Base-by-base conservation (phyloP, 2,113 vertebrate species). In the Physeter macrocephalus region DNA sequence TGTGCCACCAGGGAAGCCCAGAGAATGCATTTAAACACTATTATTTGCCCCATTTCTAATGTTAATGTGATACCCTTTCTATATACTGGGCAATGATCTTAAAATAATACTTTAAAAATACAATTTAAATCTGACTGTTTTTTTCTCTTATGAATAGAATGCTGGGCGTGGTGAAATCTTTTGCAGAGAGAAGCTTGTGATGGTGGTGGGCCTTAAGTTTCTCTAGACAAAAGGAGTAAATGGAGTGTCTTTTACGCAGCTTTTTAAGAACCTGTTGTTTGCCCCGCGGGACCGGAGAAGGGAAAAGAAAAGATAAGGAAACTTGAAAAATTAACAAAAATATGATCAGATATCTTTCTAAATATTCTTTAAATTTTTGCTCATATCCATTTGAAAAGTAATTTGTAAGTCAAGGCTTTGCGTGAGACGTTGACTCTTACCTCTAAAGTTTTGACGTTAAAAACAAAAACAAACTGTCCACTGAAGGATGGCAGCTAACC, bases 201-300 rank as follows among this genome's bases (percentile, higher is more conserved):
- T 87, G 52, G 66, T 78, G 61, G 54, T 67, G 89, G 54, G 34
- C 39, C 34, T 94, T 64, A 75, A 75, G 71, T 90, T 95, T 93
- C 69, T 92, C 61, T 43, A 71, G 43, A 84, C 52, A 93, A 85
- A 96, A 90, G 20, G 21, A 93, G 59, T 83, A 83, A 90, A 80
- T 81, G 59, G 29, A 66, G 2, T 96, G 61, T 54, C 39, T 83
- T 75, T 97, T 75, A 72, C 17, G 20, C 69, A 77, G 74, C 18
- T 92, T 93, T 93, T 90, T 69, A 57, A 93, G 88, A 96, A 88
- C 80, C 66, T 80, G 18, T 92, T 97, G 62, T 94, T 80, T 46
- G 18, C 34, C 25, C 2, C 29, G 1, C 46, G 27, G 49, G 41
- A 93, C 77, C 72, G 49, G 29, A 66, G 29, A 21, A 11, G 15